Conservation (phyloP, 2,113 vertebrate genomes). For the Sinocyclocheilus rhinocerous region DNA sequence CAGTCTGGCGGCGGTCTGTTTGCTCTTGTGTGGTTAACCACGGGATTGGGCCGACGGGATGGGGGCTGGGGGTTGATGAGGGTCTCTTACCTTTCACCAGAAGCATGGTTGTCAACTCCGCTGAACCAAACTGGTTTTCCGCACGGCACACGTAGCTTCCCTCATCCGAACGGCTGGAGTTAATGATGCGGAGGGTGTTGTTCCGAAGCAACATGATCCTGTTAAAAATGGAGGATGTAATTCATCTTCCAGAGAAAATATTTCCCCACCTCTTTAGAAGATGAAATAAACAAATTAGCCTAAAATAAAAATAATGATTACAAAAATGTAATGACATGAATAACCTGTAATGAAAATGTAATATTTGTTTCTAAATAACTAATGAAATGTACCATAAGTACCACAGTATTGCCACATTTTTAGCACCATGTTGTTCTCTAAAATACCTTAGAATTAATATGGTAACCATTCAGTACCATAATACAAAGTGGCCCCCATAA, state of each 20-base stretch:
- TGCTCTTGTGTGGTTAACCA: conserved; percentile 22
- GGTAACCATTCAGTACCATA: not conserved
- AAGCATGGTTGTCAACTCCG: conserved; percentile 85
- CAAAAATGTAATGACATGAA: not conserved
- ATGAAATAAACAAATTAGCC: conserved; percentile 6
- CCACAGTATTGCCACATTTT: not conserved
- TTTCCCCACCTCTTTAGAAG: not conserved
- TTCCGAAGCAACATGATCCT: conserved; percentile 90
- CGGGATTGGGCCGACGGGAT: conserved; percentile 47
- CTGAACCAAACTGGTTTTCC: conserved; percentile 90
- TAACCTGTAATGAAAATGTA: not conserved
- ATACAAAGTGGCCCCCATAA: too few species aligned
- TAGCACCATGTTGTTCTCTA: too few species aligned
- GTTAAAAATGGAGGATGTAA: conserved; percentile 55
- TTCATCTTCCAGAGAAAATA: not conserved
- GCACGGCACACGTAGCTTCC: conserved; percentile 88
- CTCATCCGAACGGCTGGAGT: conserved; percentile 89
- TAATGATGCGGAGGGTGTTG: conserved; percentile 87
- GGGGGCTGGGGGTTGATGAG: conserved; percentile 66
- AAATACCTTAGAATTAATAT: not conserved
- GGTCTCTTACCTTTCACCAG: conserved; percentile 90
- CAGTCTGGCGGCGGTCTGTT: conserved; percentile 34
- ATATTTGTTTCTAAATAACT: not conserved
- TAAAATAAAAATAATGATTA: not conserved
- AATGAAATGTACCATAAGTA: not conserved